Percentiles rank a stretch among this genome's conserved stretches.
phyloP scores from a whole-genome alignment of 2,113 vertebrate species.

The Panthera tigris region DNA sequence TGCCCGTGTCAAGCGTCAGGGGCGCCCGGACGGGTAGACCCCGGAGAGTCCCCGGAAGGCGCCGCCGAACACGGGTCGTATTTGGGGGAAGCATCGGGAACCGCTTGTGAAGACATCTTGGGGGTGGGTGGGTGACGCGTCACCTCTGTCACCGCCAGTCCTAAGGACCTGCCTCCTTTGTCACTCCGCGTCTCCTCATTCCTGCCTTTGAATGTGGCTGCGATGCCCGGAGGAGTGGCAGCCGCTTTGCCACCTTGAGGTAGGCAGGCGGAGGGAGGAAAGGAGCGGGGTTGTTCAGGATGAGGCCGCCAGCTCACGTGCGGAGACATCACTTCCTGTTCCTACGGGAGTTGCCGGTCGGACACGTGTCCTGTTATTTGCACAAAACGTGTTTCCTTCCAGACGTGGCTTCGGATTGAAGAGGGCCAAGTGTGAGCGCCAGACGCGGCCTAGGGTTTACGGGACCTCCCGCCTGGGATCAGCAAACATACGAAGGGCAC shows the following conservation, averaged over 20 bases:
- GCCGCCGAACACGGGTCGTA: rapidly evolving
- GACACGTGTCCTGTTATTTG: background rate
- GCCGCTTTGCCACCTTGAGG: background rate
- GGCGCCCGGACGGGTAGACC: background rate
- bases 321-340: rapidly evolving
- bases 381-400: background rate
- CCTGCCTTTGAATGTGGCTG: background rate
- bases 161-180: rapidly evolving
- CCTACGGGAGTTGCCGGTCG: background rate
- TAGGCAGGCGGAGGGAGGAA: rapidly evolving
- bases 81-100: background rate
- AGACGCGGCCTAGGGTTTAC: too few relatives aligned
- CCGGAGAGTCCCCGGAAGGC: too few relatives aligned
- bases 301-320: rapidly evolving
- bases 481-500: rapidly evolving
- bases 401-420: too few relatives aligned
- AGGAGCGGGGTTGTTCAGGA: rapidly evolving
- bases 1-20: rapidly evolving
- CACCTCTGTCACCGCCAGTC: too few relatives aligned
- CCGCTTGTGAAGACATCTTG: too few relatives aligned
- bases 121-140: rapidly evolving
- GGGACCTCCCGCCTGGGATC: rapidly evolving
- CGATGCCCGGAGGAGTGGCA: background rate
- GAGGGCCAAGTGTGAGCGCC: background rate
- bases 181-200: rapidly evolving